phyloP scores from a whole-genome alignment of 2,797 vertebrate species.

The Artibeus lituratus region DNA sequence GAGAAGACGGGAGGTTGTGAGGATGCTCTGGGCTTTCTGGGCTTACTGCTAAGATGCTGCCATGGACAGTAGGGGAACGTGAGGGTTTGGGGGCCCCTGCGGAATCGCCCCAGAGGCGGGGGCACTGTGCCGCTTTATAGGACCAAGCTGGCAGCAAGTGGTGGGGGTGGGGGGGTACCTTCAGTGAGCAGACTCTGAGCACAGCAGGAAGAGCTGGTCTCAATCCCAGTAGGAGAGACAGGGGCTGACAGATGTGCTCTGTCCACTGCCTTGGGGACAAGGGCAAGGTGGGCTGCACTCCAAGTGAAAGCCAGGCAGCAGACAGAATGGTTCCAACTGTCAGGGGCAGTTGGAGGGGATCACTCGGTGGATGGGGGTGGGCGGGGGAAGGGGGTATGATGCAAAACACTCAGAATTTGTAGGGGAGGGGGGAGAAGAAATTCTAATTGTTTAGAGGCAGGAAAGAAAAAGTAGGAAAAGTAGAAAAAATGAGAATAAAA shows the following conservation, averaged over 20 bases:
- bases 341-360: background rate
- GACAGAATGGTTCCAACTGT: background rate
- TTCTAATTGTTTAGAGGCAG: background rate
- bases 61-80: background rate
- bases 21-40: background rate
- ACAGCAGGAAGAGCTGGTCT: background rate
- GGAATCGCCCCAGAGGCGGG: constrained; percentile 33
- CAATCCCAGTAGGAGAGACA: rapidly evolving
- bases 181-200: background rate
- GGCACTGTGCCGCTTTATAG: constrained; percentile 20
- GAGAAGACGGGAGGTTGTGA: background rate
- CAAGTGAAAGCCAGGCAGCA: background rate
- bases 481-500: background rate
- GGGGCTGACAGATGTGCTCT: background rate
- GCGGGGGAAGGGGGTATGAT: background rate
- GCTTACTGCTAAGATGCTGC: background rate
- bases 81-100: background rate
- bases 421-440: background rate
- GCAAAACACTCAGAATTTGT: background rate
- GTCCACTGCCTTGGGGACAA: background rate
- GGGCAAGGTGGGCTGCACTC: rapidly evolving
- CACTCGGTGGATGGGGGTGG: background rate
- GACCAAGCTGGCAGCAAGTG: background rate
- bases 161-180: background rate
- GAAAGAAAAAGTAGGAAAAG: background rate